Conservation (phyloP, 53 echinoderm and acorn worm genomes). For the Antedon mediterranea region DNA sequence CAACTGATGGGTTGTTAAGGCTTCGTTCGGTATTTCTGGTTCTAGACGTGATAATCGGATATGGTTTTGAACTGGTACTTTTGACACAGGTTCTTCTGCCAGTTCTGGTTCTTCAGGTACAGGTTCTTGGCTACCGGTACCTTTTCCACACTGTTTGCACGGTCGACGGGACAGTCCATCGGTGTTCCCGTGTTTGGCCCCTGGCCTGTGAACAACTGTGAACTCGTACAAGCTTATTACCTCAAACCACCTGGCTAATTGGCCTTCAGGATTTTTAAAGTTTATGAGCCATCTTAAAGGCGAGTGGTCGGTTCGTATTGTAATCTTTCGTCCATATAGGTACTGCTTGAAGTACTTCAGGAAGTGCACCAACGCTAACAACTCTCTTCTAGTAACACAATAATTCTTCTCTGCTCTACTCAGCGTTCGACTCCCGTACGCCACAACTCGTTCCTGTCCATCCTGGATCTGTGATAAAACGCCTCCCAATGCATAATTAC, state of each 20-base stretch:
- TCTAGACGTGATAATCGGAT: no score
- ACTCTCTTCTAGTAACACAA: constrained; percentile 1
- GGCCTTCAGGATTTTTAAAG: background rate
- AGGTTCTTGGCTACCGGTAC: no score
- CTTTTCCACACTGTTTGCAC: background rate
- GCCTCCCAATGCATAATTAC: background rate
- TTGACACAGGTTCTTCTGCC: no score
- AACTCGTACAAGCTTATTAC: background rate
- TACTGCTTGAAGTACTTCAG: background rate
- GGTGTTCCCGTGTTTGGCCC: background rate
- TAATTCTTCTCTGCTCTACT: background rate
- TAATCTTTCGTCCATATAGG: constrained; percentile 3
- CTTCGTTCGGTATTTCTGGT: no score
- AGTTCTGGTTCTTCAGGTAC: no score
- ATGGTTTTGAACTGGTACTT: no score
- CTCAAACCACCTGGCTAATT: background rate
- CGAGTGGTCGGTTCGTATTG: constrained; percentile 12
- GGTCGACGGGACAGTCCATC: background rate
- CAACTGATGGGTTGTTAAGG: no score
- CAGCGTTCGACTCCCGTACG: background rate
- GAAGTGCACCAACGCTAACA: background rate
- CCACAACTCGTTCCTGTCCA: background rate
- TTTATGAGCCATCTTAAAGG: constrained; percentile 23
- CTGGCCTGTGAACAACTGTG: background rate
- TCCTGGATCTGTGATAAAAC: constrained; percentile 1